phyloP scores from a whole-genome alignment of 2,888 invertebrate genomes.

The Ichneumoninae sp. region DNA sequence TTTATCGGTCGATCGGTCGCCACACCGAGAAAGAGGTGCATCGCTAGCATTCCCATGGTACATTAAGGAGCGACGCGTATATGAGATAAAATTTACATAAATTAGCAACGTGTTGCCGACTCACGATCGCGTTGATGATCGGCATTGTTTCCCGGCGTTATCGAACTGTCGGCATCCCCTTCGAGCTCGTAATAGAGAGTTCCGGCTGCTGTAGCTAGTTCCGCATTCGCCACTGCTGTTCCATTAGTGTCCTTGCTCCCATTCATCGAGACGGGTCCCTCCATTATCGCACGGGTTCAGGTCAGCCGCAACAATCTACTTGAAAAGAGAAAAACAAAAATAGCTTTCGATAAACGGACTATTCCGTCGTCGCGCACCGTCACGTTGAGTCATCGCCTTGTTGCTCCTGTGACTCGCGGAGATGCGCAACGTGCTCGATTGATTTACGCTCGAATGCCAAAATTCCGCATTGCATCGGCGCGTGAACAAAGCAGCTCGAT shows the following conservation, averaged over 20 bases:
- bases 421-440: background rate
- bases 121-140: constrained; percentile 80
- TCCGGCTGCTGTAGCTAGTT: constrained; percentile 23
- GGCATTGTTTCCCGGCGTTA: constrained; percentile 75
- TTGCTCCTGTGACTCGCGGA: background rate
- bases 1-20: constrained; percentile 4
- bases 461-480: background rate
- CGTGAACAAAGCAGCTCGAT: no score
- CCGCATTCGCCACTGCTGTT: constrained; percentile 60
- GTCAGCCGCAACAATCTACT: background rate
- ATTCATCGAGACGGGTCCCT: constrained; percentile 76
- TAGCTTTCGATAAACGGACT: background rate
- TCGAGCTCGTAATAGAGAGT: constrained; percentile 74
- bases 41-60: background rate
- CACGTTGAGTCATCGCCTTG: no score
- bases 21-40: background rate
- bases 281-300: constrained; percentile 71
- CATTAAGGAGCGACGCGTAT: background rate
- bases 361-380: background rate
- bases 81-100: background rate
- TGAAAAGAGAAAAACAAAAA: background rate
- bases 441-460: background rate
- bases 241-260: constrained; percentile 74
- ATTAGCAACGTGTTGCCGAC: constrained; percentile 65
- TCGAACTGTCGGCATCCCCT: constrained; percentile 82